Conservation (phyloP, 2,888 invertebrate species). For the Mesodorylaimus sp. region DNA sequence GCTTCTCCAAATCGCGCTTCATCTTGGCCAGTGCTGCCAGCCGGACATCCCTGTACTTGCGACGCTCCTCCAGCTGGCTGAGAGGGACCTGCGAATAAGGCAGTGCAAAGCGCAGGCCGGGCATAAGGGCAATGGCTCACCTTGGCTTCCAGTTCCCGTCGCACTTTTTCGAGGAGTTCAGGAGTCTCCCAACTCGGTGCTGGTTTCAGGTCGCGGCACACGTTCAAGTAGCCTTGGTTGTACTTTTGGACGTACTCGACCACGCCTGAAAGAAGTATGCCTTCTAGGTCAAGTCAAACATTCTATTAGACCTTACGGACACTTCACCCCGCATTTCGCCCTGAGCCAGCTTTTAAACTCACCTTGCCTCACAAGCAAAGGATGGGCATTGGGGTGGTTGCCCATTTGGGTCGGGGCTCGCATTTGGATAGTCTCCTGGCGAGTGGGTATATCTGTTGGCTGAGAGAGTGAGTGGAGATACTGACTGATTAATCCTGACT, state of each 20-base stretch:
- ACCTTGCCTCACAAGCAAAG: too few relatives aligned
- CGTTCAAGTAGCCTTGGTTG: neutral
- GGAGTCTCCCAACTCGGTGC: neutral
- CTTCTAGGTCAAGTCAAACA: too few relatives aligned
- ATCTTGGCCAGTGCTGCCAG: conserved; percentile 7
- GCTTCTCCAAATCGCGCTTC: conserved; percentile 1
- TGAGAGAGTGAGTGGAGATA: too few relatives aligned
- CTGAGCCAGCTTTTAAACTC: too few relatives aligned
- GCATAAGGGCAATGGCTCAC: neutral
- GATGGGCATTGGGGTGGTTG: too few relatives aligned
- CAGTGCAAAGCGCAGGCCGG: neutral
- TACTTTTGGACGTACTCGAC: neutral
- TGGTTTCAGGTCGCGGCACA: neutral
- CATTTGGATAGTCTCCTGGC: too few relatives aligned
- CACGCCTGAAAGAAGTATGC: conserved; percentile 2
- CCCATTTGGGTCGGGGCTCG: too few relatives aligned
- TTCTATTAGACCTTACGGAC: too few relatives aligned
- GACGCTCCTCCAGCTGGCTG: neutral
- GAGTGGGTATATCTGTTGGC: too few relatives aligned
- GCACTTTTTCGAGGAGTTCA: neutral
- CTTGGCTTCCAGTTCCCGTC: neutral
- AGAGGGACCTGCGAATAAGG: conserved; percentile 5
- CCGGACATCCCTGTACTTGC: neutral
- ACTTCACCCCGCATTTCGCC: too few relatives aligned
- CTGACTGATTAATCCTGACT: too few relatives aligned